These are phyloP conservation scores for Anastrepha obliqua DNA, from an alignment of 1,140 invertebrate species.

Conservation along the genomic window DNA sequence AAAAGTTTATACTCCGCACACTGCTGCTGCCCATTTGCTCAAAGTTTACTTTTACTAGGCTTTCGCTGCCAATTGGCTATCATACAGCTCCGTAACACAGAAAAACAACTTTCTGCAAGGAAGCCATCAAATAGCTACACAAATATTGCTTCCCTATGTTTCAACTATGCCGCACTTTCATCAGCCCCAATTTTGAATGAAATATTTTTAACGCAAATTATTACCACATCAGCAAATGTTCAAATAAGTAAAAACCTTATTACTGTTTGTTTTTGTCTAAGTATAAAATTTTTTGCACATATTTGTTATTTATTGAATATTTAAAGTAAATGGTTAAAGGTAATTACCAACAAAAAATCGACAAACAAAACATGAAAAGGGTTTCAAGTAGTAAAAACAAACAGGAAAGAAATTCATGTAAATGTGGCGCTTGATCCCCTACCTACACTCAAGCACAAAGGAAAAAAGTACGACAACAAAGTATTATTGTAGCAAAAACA, in stretches of 20 bases:
- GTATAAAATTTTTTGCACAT: not conserved
- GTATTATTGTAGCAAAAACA: not conserved
- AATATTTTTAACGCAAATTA: too few relatives aligned
- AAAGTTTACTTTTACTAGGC: too few relatives aligned
- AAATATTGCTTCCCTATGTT: too few relatives aligned
- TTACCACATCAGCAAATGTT: not conserved
- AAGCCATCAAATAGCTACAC: too few relatives aligned
- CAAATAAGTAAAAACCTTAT: not conserved
- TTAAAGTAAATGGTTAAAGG: not conserved
- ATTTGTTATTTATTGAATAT: slow-evolving; percentile 29
- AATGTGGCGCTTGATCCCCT: not conserved
- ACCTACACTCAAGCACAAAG: not conserved
- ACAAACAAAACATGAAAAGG: not conserved
- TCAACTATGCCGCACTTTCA: too few relatives aligned
- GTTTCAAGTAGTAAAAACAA: not conserved
- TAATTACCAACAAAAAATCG: not conserved
- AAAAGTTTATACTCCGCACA: too few relatives aligned
- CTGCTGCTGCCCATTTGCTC: too few relatives aligned
- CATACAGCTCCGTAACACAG: too few relatives aligned
- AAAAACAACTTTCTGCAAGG: too few relatives aligned
- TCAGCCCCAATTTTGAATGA: too few relatives aligned
- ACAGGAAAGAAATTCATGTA: not conserved
- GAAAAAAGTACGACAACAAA: not conserved
- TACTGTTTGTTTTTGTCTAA: not conserved
- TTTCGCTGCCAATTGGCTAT: too few relatives aligned